Evolutionary conservation across 2,113 vertebrate species (phyloP).

Genomic region (Pelodiscus sinensis): DNA sequence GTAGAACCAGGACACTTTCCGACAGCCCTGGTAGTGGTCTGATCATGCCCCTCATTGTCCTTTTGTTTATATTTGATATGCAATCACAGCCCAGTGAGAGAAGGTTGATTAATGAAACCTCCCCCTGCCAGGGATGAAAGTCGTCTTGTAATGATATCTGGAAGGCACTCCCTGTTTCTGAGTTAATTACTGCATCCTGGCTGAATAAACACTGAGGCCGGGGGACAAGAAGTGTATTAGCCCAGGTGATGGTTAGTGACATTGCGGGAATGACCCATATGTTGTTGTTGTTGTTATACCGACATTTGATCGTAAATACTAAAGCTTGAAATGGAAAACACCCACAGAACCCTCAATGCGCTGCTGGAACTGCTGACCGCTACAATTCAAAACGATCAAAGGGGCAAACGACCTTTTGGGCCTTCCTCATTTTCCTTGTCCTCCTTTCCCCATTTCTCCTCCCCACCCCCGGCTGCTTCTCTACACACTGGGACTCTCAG

Average conservation of each 20-base stretch:
- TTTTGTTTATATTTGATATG: not conserved
- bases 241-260: not conserved
- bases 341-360: rapidly evolving
- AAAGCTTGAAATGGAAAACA: not conserved
- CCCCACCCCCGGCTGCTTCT: not conserved
- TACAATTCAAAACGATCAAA: rapidly evolving
- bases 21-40: not conserved
- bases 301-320: not conserved
- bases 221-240: not conserved
- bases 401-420: rapidly evolving
- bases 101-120: conserved; percentile 13
- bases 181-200: conserved; percentile 38
- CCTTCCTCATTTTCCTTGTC: rapidly evolving
- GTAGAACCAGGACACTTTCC: not conserved
- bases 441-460: not conserved
- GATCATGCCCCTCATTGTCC: not conserved
- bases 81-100: rapidly evolving
- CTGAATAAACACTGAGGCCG: not conserved
- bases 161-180: conserved; percentile 10
- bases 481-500: not conserved
- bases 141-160: not conserved
- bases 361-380: not conserved
- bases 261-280: not conserved
- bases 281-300: not conserved
- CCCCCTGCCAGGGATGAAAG: not conserved